Percentiles rank a stretch among this genome's conserved stretches.
phyloP scores from a whole-genome alignment of 2,888 invertebrate species.

The Eustalomyia histrio region DNA sequence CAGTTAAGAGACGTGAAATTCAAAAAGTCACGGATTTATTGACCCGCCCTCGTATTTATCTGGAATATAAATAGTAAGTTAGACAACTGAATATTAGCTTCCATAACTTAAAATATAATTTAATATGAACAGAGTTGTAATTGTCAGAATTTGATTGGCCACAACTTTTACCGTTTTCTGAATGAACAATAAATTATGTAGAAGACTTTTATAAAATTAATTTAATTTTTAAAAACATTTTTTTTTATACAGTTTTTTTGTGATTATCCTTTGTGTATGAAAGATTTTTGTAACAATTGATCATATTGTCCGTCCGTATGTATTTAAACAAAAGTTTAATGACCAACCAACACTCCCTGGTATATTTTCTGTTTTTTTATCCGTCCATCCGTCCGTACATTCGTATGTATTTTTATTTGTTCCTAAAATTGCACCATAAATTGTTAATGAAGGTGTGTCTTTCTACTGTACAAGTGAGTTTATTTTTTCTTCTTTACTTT shows the following conservation, averaged over 20 bases:
- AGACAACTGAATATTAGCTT: no score
- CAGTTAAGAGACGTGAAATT: no score
- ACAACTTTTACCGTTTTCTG: no score
- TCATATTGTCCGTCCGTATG: conserved; percentile 11
- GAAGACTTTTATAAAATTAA: no score
- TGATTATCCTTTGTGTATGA: not conserved
- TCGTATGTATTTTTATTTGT: not conserved
- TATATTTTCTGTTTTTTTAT: conserved; percentile 20
- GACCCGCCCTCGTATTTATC: no score
- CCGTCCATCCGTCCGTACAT: conserved; percentile 1
- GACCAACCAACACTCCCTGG: conserved; percentile 43
- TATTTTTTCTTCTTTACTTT: not conserved
- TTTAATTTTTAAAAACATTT: no score
- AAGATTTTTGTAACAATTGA: not conserved
- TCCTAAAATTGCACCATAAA: conserved; percentile 46
- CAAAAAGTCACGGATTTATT: no score
- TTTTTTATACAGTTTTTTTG: not conserved
- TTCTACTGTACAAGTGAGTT: conserved; percentile 8
- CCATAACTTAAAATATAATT: no score
- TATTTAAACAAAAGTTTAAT: conserved; percentile 38
- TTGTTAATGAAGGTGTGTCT: conserved; percentile 55
- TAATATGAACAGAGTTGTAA: no score
- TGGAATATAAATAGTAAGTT: no score
- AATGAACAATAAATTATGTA: no score
- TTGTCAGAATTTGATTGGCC: no score